These are phyloP conservation scores for Microvelia longipes DNA, from an alignment of 1,140 invertebrate species.

Conservation along the genomic window DNA sequence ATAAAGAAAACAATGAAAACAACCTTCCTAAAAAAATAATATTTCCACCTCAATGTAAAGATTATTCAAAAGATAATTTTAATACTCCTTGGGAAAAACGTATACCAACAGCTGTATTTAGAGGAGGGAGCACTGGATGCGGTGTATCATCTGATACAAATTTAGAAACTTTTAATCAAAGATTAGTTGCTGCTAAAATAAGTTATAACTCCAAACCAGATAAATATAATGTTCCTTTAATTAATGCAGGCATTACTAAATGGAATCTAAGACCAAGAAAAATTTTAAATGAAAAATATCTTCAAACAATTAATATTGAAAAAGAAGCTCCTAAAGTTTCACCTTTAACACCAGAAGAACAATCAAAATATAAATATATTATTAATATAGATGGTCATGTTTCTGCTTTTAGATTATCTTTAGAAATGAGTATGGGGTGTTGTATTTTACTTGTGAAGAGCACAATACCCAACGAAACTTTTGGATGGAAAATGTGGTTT, in stretches of 20 bases:
- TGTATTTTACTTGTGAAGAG: background rate
- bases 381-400: background rate
- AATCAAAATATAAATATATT: background rate
- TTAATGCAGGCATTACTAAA: background rate
- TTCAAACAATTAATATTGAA: background rate
- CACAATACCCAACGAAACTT: background rate
- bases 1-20: background rate
- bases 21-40: background rate
- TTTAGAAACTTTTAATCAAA: background rate
- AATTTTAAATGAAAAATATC: background rate
- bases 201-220: background rate
- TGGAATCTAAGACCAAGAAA: background rate
- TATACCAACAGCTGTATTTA: background rate
- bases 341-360: background rate
- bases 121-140: background rate
- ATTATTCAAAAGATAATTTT: background rate
- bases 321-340: background rate
- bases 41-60: background rate
- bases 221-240: background rate
- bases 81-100: background rate
- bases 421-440: background rate
- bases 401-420: background rate
- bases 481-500: conserved; percentile 34
- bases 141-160: background rate
- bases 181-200: background rate